phyloP scores from a whole-genome alignment of 2,113 vertebrate species.

The Todiramphus chloris region DNA sequence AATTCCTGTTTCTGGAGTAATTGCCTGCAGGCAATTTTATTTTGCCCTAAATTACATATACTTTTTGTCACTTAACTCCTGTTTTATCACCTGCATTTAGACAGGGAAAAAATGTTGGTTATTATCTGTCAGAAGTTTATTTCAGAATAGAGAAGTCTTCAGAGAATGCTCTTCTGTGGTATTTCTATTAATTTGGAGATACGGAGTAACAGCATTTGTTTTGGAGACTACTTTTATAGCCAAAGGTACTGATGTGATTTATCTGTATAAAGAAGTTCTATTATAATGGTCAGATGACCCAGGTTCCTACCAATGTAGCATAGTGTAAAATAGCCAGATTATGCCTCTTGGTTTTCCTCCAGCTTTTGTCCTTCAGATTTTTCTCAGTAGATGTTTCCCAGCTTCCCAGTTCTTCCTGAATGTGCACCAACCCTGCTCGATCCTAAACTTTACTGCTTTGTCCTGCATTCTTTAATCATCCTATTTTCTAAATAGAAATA shows the following conservation, averaged over 20 bases:
- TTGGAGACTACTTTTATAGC: not conserved
- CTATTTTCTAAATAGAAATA: not conserved
- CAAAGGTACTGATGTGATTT: not conserved
- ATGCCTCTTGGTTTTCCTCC: not conserved
- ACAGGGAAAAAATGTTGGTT: not conserved
- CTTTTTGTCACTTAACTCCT: not conserved
- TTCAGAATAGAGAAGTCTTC: not conserved
- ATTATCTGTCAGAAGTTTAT: not conserved
- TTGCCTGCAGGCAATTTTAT: not conserved
- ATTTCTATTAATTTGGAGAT: not conserved
- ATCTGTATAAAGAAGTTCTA: not conserved
- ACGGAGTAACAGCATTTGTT: not conserved
- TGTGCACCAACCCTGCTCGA: not conserved
- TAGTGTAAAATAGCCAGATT: not conserved
- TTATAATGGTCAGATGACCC: not conserved
- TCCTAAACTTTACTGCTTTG: not conserved
- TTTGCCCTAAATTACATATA: not conserved
- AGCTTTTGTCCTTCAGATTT: not conserved
- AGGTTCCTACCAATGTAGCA: not conserved
- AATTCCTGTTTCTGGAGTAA: not conserved
- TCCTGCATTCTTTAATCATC: not conserved
- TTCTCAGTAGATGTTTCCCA: not conserved
- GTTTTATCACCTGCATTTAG: not conserved
- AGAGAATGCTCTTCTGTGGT: not conserved
- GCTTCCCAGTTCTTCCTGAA: not conserved